phyloP scores from a whole-genome alignment of 2,113 vertebrate species.

The Dipodomys ordii region DNA sequence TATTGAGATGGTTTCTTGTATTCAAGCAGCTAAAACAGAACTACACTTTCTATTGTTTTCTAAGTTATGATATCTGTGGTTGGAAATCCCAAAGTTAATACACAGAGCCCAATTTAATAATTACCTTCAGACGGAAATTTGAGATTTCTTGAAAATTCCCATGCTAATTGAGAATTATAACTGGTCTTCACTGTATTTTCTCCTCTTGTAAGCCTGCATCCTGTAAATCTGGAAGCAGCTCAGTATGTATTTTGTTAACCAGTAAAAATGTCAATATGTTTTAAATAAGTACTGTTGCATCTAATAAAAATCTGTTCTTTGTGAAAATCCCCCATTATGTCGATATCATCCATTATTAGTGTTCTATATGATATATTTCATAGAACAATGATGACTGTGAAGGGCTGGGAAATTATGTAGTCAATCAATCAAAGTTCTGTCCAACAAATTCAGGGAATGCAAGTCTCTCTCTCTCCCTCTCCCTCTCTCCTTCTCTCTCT shows the following conservation, averaged over 20 bases:
- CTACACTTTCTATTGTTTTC: constrained; percentile 36
- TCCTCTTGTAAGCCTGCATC: constrained; percentile 7
- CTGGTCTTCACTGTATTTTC: constrained; percentile 28
- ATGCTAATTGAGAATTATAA: constrained; percentile 55
- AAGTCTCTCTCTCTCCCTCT: neutral
- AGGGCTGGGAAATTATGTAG: constrained; percentile 31
- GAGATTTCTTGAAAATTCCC: constrained; percentile 33
- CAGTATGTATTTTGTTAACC: constrained; percentile 28
- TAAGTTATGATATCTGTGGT: neutral
- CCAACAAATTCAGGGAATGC: constrained; percentile 17
- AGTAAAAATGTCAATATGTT: constrained; percentile 66
- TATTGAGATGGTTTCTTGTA: constrained; percentile 32
- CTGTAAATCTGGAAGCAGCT: constrained; percentile 53
- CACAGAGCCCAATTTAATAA: neutral
- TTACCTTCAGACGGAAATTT: constrained; percentile 19
- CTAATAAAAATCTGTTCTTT: constrained; percentile 57
- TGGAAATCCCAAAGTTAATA: constrained; percentile 28
- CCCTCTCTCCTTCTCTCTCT: neutral
- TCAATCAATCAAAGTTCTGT: constrained; percentile 46
- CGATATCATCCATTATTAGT: constrained; percentile 64
- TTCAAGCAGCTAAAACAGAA: constrained; percentile 41
- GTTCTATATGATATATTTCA: constrained; percentile 51
- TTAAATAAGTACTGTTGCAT: constrained; percentile 61
- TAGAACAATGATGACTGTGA: constrained; percentile 32
- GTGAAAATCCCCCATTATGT: constrained; percentile 54